Base-by-base conservation (phyloP, 2,797 vertebrate species). In the Gallinago solitaria region DNA sequence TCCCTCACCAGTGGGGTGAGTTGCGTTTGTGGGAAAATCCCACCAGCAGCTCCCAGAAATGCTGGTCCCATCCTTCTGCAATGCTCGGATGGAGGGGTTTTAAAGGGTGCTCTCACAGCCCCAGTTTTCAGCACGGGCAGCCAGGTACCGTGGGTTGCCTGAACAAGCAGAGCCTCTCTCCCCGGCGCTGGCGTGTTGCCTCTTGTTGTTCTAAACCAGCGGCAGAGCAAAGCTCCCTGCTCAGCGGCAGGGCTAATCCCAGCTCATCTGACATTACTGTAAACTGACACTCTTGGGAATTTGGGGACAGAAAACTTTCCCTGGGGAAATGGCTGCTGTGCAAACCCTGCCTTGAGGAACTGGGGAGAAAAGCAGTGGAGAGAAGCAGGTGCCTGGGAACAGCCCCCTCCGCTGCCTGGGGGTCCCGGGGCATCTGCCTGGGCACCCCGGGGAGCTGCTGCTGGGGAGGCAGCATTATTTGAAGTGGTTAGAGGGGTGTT, bases 201-300 rank as follows among this genome's bases (percentile, higher is more conserved):
- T 81, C 53, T 87, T 95, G 91, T 95, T 96, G 82, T 91, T 95
- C 86, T 86, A 81, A 91, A 94, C 35, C 67, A 63, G 77, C 21
- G 5, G 9, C 92, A 76, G 88, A 94, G 94, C 93, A 96, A 93
- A 96, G 90, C 94, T 96, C 81, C 59, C 56, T 0, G 9, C 75
- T 89, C 88, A 64, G 70, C 32, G 4, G 65, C 65, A 47, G 71
- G 69, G 65, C 86, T 97, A 84, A 96, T 97, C 95, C 16, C 0
- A 3, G 95, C 93, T 97, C 95, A 89, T 95, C 92, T 96, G 95
- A 96, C 88, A 92, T 82, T 83, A 93, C 47, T 82, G 96, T 90
- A 97, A 97, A 96, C 59, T 82, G 90, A 95, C 93, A 95, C 93
- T 94, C 96, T 93, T 96, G 96, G 88, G 94, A 97, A 87, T 96